A percentile compares a stretch with the other conserved stretches of the same genome.
Evolutionary conservation across 2,797 vertebrate species (phyloP).

Genomic region (Platalea minor): DNA sequence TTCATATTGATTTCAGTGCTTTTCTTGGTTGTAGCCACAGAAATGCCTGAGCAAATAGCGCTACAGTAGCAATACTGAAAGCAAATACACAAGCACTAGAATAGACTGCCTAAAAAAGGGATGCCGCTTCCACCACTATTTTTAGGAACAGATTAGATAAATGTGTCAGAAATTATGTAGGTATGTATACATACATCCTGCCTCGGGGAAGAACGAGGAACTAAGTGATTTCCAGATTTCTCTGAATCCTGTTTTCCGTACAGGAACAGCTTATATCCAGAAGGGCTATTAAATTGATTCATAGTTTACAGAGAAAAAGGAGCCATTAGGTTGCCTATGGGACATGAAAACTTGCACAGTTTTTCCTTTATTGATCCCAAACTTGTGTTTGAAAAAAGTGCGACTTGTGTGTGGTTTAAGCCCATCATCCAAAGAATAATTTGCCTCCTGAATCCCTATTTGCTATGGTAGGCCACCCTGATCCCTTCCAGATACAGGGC

Average conservation of each 20-base stretch:
- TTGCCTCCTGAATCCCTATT: background rate
- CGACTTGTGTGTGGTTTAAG: background rate
- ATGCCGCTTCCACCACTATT: background rate
- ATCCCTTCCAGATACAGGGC: background rate
- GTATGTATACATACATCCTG: background rate
- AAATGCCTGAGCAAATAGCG: background rate
- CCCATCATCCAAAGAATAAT: background rate
- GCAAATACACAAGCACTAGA: background rate
- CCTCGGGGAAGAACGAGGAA: background rate
- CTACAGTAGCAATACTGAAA: background rate
- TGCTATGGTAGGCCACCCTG: background rate
- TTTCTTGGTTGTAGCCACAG: rapidly evolving
- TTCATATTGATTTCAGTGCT: background rate
- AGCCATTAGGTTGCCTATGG: background rate
- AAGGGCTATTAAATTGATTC: background rate
- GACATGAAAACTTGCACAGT: background rate
- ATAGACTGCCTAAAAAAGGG: background rate
- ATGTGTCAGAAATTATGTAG: background rate
- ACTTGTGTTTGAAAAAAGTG: background rate
- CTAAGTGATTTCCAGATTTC: background rate
- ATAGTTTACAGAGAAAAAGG: background rate
- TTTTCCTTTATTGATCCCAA: background rate
- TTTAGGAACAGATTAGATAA: background rate
- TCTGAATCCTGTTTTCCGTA: background rate
- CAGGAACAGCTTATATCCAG: background rate